Percentiles rank a stretch among this genome's conserved stretches.
Evolutionary conservation across 1,140 invertebrate species (phyloP).

Genomic region (Megalonaias nervosa): DNA sequence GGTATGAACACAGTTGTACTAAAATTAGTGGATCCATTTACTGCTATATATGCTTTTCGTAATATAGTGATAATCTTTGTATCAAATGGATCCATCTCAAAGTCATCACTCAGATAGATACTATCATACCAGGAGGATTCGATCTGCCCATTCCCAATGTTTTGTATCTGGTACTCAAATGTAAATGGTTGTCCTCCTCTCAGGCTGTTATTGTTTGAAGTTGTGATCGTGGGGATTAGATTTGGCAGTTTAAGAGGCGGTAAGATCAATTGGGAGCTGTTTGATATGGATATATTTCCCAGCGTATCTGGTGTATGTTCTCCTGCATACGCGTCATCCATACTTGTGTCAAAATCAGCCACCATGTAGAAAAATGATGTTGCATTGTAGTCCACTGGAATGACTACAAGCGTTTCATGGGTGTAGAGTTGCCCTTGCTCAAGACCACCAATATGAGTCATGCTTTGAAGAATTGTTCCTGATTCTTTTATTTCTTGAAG

Average conservation of each 20-base stretch:
- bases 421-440: background rate
- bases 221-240: constrained; percentile 6
- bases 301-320: background rate
- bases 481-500: background rate
- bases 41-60: background rate
- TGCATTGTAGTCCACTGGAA: background rate
- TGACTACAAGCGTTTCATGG: background rate
- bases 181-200: constrained; percentile 9
- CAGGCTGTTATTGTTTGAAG: background rate
- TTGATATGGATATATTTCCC: background rate
- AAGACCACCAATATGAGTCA: constrained; percentile 2
- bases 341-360: background rate
- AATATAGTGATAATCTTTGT: background rate
- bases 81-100: constrained; percentile 12
- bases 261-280: background rate
- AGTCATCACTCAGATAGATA: constrained; percentile 9
- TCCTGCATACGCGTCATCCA: background rate
- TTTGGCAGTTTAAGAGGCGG: background rate
- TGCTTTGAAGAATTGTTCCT: background rate
- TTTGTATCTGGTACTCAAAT: background rate
- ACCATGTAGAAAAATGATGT: background rate
- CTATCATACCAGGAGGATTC: constrained; percentile 5
- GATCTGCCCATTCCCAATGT: background rate
- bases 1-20: constrained; percentile 9
- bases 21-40: background rate